These are phyloP conservation scores for Catamblyrhynchus diadema DNA, from an alignment of 2,797 vertebrate genomes.

Conservation along the genomic window DNA sequence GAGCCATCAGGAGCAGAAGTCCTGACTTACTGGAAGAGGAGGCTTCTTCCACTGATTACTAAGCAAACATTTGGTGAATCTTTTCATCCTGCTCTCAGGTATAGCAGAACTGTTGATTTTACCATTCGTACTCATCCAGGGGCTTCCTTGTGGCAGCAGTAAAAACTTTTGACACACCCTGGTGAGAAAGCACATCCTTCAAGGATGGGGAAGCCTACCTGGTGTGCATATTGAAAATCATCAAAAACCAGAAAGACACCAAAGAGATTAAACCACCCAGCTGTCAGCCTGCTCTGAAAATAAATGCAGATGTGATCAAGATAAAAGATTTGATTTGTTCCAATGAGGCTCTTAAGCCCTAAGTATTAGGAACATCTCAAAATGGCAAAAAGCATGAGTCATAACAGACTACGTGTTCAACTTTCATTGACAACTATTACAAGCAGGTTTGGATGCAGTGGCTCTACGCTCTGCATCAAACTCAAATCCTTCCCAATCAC, in stretches of 20 bases:
- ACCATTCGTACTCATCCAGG: not conserved
- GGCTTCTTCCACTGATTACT: not conserved
- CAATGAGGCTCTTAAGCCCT: not conserved
- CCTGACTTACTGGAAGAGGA: not conserved
- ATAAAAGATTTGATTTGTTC: not conserved
- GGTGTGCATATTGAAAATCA: not conserved
- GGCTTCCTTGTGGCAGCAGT: not conserved
- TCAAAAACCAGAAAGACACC: not conserved
- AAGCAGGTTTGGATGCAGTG: not conserved
- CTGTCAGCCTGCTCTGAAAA: not conserved
- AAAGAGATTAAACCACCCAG: not conserved
- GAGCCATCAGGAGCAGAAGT: not conserved
- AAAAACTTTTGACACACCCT: not conserved
- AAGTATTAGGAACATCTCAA: not conserved
- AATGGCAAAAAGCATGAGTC: fast-evolving
- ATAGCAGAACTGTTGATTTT: not conserved
- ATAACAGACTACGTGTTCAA: not conserved
- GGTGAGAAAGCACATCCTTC: not conserved
- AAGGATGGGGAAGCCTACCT: not conserved
- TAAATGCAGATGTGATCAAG: not conserved
- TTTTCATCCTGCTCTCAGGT: not conserved
- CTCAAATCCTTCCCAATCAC: not conserved
- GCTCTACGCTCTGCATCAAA: not conserved
- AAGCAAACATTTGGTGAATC: not conserved
- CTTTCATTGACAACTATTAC: not conserved